A percentile compares a stretch with the other conserved stretches of the same genome.
These are phyloP conservation scores for Hypomesus transpacificus DNA, from an alignment of 2,113 vertebrate genomes.

Conservation along the genomic window DNA sequence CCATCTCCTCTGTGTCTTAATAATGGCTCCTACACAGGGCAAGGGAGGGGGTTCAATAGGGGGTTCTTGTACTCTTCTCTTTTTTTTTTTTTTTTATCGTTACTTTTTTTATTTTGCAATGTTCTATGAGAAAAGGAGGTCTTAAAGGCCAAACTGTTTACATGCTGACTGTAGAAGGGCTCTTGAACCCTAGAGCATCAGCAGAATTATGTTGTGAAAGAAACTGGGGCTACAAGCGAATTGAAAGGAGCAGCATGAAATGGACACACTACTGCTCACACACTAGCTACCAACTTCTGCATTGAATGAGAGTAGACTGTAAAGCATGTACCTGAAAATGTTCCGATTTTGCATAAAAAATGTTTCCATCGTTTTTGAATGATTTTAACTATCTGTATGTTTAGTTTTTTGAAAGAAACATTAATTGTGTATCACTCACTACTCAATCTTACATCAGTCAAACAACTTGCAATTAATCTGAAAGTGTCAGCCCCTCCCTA, in stretches of 20 bases:
- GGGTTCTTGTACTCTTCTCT: slow-evolving; percentile 28
- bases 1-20: slow-evolving; percentile 98
- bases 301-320: slow-evolving; percentile 42
- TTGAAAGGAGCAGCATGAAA: slow-evolving; percentile 44
- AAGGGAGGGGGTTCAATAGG: slow-evolving; percentile 33
- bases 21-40: slow-evolving; percentile 59
- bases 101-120: slow-evolving; percentile 28
- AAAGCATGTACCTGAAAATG: slow-evolving; percentile 43
- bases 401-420: slow-evolving; percentile 59
- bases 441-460: slow-evolving; percentile 53
- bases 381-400: slow-evolving; percentile 52
- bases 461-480: slow-evolving; percentile 49
- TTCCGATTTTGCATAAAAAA: slow-evolving; percentile 44
- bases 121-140: slow-evolving; percentile 68
- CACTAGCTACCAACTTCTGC: slow-evolving; percentile 27
- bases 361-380: slow-evolving; percentile 36
- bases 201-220: slow-evolving; percentile 42
- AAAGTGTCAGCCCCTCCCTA: slow-evolving; percentile 31
- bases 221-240: slow-evolving; percentile 44
- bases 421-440: slow-evolving; percentile 52
- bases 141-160: slow-evolving; percentile 77
- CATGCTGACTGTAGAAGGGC: slow-evolving; percentile 64
- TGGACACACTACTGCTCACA: slow-evolving; percentile 64
- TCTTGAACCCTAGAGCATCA: slow-evolving; percentile 43
- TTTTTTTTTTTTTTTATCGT: slow-evolving; percentile 18